Evolutionary conservation across 2,888 invertebrate species (phyloP), one percentile per base, ranked within the genome.

Genomic region (Drosophila antonietae): DNA sequence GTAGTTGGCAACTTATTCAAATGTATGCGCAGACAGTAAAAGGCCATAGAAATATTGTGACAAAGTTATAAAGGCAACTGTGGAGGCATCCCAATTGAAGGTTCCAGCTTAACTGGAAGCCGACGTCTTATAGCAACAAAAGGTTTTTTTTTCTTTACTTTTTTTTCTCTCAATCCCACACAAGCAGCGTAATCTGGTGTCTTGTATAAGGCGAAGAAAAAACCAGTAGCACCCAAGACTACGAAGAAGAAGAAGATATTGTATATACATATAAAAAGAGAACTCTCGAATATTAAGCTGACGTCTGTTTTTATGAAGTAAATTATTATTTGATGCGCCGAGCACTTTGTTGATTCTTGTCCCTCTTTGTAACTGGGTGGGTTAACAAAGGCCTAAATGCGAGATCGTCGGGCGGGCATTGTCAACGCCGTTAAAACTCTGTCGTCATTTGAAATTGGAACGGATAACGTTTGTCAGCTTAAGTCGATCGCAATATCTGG

Each of bases 401-500:
- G 57, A 80, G 68, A 73, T 70, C 53, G 66, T 79, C 81, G 63
- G 70, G 72, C 72, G 70, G 68, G 76, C 65, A 84, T 85, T 84
- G 87, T 83, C 82, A 82, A 76, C 82, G 86, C 82, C 82, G 82
- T 84, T 84, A 73, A 86, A 58, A 84, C 68, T 81, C 81, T 89
- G 90, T 88, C 86, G 88, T 73, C 81, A 80, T 90, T 90, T 78
- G 87, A 90, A 91, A 90, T 87, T 89, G 87, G 89, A 91, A 90
- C 91, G 89, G 86, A 86, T 81, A 78, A 75, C 63, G 80, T 81
- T 76, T 86, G 88, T 84, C 83, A 82, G 83, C 73, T 84, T 84
- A 87, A 74, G 69, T 82, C 85, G 73, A 73, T 82, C 61, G 61
- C 39, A 66, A 64, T 62, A 72, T 80, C 73, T 55, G 55, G 61